Evolutionary conservation across 2,888 invertebrate genomes (phyloP).

Genomic region (Thyatira batis): DNA sequence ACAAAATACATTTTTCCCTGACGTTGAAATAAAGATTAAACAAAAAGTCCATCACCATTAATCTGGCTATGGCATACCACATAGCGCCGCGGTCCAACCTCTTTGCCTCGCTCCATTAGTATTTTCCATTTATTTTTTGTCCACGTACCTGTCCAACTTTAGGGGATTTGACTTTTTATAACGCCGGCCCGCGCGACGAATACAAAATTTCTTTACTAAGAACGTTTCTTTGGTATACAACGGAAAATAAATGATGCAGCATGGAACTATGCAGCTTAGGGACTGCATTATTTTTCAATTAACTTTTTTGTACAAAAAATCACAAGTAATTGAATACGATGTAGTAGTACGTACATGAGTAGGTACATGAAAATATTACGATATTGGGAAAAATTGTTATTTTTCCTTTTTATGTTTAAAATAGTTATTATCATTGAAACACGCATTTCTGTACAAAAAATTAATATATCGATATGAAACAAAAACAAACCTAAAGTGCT

Average conservation of each 20-base stretch:
- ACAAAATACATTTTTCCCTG: background rate
- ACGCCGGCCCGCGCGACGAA: slow-evolving; percentile 74
- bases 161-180: slow-evolving; percentile 78
- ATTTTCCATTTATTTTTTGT: slow-evolving; percentile 83
- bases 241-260: slow-evolving; percentile 75
- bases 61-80: slow-evolving; percentile 44
- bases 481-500: background rate
- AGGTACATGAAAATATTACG: background rate
- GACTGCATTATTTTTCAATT: slow-evolving; percentile 68
- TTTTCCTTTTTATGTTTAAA: no score
- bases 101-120: slow-evolving; percentile 79
- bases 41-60: slow-evolving; percentile 24
- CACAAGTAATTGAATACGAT: background rate
- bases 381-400: background rate
- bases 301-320: slow-evolving; percentile 46
- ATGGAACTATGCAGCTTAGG: slow-evolving; percentile 59
- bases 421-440: no score
- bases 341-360: background rate
- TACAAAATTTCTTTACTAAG: slow-evolving; percentile 74
- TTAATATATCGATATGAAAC: background rate
- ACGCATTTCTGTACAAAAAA: no score
- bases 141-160: slow-evolving; percentile 80
- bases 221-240: slow-evolving; percentile 36
- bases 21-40: background rate
- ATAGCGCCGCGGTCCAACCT: slow-evolving; percentile 59